Evolutionary conservation across 2,888 invertebrate genomes (phyloP).

Genomic region (Nemotelus pantherinus): DNA sequence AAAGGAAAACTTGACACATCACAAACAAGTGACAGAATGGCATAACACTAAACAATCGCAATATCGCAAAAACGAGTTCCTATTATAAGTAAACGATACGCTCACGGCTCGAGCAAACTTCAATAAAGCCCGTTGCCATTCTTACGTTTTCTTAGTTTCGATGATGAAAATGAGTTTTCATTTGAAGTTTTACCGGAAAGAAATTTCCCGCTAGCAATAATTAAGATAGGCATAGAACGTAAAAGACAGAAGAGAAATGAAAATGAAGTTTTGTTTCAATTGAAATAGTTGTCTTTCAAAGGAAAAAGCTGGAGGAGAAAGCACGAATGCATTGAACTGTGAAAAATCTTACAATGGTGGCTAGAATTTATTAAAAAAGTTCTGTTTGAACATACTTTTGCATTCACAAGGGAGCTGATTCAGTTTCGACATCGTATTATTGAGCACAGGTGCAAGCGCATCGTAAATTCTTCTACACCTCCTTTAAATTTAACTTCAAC

Average conservation of each 20-base stretch:
- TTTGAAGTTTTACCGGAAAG: slow-evolving; percentile 15
- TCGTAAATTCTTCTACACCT: too few relatives aligned
- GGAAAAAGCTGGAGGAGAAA: neutral
- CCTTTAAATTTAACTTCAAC: too few relatives aligned
- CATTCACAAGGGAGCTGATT: too few relatives aligned
- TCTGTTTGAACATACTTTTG: neutral
- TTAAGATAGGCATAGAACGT: slow-evolving; percentile 38
- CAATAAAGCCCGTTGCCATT: slow-evolving; percentile 7
- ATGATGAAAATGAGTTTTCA: slow-evolving; percentile 33
- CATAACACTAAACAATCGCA: neutral
- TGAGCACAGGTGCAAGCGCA: too few relatives aligned
- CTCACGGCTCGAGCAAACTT: neutral
- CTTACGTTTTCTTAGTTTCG: neutral
- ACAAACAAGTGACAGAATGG: too few relatives aligned
- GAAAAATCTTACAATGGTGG: neutral
- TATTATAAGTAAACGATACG: slow-evolving; percentile 28
- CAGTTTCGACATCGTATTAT: too few relatives aligned
- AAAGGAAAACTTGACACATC: slow-evolving; percentile 8
- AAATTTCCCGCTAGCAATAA: slow-evolving; percentile 34
- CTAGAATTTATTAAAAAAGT: slow-evolving; percentile 34
- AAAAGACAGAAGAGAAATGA: neutral
- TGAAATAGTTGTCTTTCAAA: neutral
- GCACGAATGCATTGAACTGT: neutral
- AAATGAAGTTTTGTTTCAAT: slow-evolving; percentile 18
- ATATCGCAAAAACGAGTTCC: neutral